phyloP scores from a whole-genome alignment of 1,140 invertebrate genomes.

The Temnothorax longispinosus region DNA sequence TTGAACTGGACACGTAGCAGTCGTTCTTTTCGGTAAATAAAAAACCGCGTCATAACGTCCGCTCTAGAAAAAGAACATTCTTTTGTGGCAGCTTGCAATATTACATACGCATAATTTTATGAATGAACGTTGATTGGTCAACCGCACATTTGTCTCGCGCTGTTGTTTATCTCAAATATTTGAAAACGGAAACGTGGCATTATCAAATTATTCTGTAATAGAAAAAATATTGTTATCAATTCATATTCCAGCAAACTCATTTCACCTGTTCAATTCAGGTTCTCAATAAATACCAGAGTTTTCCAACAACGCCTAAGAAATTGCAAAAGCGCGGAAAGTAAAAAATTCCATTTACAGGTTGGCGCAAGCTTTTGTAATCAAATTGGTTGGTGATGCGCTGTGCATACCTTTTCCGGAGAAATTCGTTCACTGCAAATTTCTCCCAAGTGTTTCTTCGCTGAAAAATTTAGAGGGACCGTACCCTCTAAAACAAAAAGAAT shows the following conservation, averaged over 20 bases:
- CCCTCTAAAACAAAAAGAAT: constrained; percentile 7
- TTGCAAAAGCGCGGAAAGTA: background rate
- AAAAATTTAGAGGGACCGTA: constrained; percentile 38
- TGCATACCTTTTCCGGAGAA: background rate
- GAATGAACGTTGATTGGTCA: background rate
- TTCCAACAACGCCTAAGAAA: background rate
- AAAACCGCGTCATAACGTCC: background rate
- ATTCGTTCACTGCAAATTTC: background rate
- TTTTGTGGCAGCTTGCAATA: too few relatives aligned
- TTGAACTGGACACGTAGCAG: background rate
- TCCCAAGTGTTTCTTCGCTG: constrained; percentile 12
- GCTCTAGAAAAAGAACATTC: too few relatives aligned
- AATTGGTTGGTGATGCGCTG: constrained; percentile 12
- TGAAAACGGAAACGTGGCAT: background rate
- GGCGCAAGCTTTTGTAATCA: constrained; percentile 30
- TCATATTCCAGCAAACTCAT: background rate
- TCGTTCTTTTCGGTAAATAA: background rate
- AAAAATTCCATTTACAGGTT: constrained; percentile 47
- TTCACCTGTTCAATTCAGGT: background rate
- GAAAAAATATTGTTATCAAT: background rate
- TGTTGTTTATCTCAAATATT: constrained; percentile 4
- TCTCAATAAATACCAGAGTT: constrained; percentile 9
- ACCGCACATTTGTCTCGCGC: background rate
- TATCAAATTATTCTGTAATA: background rate
- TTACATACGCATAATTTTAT: background rate